These are phyloP conservation scores for Neria commutata DNA, from an alignment of 2,888 invertebrate species.

Conservation along the genomic window DNA sequence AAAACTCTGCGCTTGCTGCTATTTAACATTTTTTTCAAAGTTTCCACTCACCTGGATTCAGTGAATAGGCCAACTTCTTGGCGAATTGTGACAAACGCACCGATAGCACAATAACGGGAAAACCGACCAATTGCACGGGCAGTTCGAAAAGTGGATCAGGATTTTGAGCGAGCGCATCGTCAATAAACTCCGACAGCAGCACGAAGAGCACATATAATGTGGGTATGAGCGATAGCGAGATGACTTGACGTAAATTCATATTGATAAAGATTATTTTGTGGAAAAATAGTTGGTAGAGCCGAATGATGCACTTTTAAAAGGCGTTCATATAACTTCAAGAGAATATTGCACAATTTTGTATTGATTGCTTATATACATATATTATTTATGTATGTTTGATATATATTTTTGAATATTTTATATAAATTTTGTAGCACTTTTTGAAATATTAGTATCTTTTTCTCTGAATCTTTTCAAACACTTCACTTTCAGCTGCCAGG, in stretches of 20 bases:
- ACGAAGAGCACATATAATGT: conserved; percentile 53
- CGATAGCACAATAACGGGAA: conserved; percentile 80
- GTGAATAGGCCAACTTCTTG: conserved; percentile 80
- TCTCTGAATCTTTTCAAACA: too few relatives aligned
- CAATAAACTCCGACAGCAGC: conserved; percentile 50
- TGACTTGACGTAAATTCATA: conserved; percentile 52
- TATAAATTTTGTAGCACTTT: too few relatives aligned
- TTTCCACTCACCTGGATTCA: conserved; percentile 77
- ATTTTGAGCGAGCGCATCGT: conserved; percentile 52
- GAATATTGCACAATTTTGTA: too few relatives aligned
- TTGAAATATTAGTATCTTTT: too few relatives aligned
- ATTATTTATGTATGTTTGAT: too few relatives aligned
- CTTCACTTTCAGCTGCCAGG: neutral
- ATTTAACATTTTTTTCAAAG: too few relatives aligned
- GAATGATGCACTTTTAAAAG: too few relatives aligned
- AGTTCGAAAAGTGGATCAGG: conserved; percentile 72
- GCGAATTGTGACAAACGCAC: conserved; percentile 81
- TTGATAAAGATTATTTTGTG: conserved; percentile 4
- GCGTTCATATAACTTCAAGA: too few relatives aligned
- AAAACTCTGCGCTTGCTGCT: neutral
- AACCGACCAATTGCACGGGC: conserved; percentile 84
- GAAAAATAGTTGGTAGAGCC: neutral
- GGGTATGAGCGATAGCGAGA: conserved; percentile 52
- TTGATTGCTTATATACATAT: too few relatives aligned
- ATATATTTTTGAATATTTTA: too few relatives aligned